phyloP scores from a whole-genome alignment of 2,888 invertebrate species.

The Liopterus haemorrhoidalis region DNA sequence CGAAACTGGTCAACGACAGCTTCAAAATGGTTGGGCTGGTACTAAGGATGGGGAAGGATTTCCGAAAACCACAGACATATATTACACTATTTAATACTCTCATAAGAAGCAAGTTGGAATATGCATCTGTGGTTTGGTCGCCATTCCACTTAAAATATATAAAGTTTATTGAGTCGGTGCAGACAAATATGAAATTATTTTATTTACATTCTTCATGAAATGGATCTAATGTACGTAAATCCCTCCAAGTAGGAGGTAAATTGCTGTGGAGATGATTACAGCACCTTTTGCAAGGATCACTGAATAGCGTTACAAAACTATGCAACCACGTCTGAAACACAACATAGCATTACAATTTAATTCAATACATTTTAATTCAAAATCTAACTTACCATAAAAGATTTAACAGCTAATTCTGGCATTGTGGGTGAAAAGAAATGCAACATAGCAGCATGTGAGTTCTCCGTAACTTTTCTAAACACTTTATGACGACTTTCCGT shows the following conservation, averaged over 20 bases:
- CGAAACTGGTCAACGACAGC: too few species aligned
- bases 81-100: too few species aligned
- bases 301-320: constrained; percentile 81
- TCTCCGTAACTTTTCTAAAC: constrained; percentile 89
- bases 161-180: too few species aligned
- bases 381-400: constrained; percentile 77
- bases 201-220: constrained; percentile 94
- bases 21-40: too few species aligned
- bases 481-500: constrained; percentile 86
- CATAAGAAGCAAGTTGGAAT: too few species aligned
- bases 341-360: too few species aligned
- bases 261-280: constrained; percentile 78
- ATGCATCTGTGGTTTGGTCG: too few species aligned
- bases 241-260: constrained; percentile 91
- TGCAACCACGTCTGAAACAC: constrained; percentile 86
- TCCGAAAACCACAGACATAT: too few species aligned
- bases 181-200: too few species aligned
- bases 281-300: constrained; percentile 85
- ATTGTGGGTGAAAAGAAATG: constrained; percentile 89
- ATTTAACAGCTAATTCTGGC: constrained; percentile 83
- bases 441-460: constrained; percentile 91
- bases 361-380: too few species aligned
- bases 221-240: constrained; percentile 81
- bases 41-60: too few species aligned
- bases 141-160: too few species aligned